Conservation (phyloP, 1,140 invertebrate genomes). For the Cotesia chilonis region DNA sequence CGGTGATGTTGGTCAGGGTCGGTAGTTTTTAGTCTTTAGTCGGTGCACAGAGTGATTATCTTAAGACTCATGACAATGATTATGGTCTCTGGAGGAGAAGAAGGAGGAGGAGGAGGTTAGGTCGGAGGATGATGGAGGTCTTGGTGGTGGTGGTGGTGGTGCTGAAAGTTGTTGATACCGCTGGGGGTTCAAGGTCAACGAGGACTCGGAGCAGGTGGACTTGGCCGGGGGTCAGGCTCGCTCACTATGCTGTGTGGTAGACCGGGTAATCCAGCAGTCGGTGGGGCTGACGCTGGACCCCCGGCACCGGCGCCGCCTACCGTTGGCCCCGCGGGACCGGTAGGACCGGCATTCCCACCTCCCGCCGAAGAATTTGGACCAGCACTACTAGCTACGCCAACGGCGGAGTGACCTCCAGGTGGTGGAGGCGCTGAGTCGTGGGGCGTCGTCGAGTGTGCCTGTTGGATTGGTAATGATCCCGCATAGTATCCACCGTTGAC, state of each 20-base stretch:
- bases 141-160: conserved; percentile 33
- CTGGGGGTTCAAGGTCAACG: conserved; percentile 60
- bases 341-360: conserved; percentile 50
- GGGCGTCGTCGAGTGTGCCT: conserved; percentile 79
- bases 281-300: conserved; percentile 52
- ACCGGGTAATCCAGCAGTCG: conserved; percentile 58
- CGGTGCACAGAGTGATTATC: conserved; percentile 21
- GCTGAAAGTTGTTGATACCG: conserved; percentile 23
- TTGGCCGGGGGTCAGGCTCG: conserved; percentile 64
- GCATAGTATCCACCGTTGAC: conserved; percentile 78
- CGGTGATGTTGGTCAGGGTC: too few species aligned
- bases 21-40: too few species aligned
- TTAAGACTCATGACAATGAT: conserved; percentile 41
- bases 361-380: conserved; percentile 56
- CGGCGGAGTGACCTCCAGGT: conserved; percentile 66
- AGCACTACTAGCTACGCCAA: conserved; percentile 57
- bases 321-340: conserved; percentile 51
- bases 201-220: conserved; percentile 63
- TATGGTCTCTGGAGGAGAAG: conserved; percentile 37
- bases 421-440: conserved; percentile 73
- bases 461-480: conserved; percentile 75
- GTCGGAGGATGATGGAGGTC: conserved; percentile 52
- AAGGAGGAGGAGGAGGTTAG: conserved; percentile 49
- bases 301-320: conserved; percentile 55
- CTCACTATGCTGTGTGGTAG: conserved; percentile 65